Evolutionary conservation across 2,888 invertebrate species (phyloP).

Genomic region (Caradrina clavipalpis): DNA sequence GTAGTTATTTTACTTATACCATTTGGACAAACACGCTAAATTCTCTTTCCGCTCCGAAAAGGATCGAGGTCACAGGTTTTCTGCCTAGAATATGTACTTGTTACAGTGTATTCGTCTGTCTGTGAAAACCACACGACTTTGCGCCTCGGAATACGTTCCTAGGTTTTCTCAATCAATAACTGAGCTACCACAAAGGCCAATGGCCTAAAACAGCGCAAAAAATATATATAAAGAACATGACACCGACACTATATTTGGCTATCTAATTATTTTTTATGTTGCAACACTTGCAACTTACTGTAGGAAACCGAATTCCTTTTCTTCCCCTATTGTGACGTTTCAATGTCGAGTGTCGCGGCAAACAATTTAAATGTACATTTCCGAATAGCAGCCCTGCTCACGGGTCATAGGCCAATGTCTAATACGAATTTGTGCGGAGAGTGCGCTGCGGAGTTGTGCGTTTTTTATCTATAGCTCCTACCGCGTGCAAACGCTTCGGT

Average conservation of each 20-base stretch:
- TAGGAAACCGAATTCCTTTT: constrained; percentile 9
- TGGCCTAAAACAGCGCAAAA: constrained; percentile 30
- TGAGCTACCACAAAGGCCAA: constrained; percentile 33
- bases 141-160: constrained; percentile 29
- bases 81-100: constrained; percentile 42
- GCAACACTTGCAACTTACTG: not conserved
- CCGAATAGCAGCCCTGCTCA: constrained; percentile 53
- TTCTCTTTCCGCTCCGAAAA: constrained; percentile 52
- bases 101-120: constrained; percentile 32
- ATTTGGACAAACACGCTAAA: constrained; percentile 51
- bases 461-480: constrained; percentile 47
- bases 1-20: constrained; percentile 20
- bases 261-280: constrained; percentile 16
- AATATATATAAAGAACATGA: constrained; percentile 13
- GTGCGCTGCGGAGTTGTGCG: constrained; percentile 33
- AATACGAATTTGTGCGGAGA: constrained; percentile 48
- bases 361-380: constrained; percentile 48
- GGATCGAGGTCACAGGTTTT: constrained; percentile 58
- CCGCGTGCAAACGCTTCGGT: constrained; percentile 52
- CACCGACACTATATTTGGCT: constrained; percentile 15
- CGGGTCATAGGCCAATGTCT: constrained; percentile 67
- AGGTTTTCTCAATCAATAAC: constrained; percentile 41
- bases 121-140: constrained; percentile 36
- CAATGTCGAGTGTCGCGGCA: constrained; percentile 28
- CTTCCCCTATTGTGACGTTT: constrained; percentile 25